Evolutionary conservation across 2,888 invertebrate genomes (phyloP), one percentile per base, ranked within the genome.

Genomic region (Nemurella pictetii): DNA sequence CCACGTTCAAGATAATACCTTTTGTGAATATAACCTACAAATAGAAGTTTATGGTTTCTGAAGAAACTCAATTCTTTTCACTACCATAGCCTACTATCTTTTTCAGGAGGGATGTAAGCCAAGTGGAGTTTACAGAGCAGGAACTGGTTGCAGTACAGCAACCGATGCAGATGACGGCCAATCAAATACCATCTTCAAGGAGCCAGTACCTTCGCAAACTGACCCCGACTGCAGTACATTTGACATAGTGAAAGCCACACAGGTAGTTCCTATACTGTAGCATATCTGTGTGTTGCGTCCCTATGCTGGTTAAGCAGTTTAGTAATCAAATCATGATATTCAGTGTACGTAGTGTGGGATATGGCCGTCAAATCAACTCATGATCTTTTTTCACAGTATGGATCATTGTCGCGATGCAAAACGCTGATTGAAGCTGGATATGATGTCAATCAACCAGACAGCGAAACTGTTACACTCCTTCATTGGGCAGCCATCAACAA

Each of bases 401-500:
- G 99, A 0, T 96, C 97, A 5, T 93, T 96, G 89, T 94, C 94
- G 89, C 92, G 95, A 90, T 94, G 95, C 89, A 93, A 96, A 87
- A 96, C 98, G 90, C 92, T 99, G 35, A 93, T 99, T 3, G 98
- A 99, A 89, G 94, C 95, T 73, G 99, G 99, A 0, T 96, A 95
- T 91, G 96, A 98, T 91, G 97, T 99, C 20, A 99, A 99, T 90
- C 95, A 96, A 89, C 95, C 97, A 80, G 99, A 99, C 90, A 93
- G 93, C 87, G 99, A 99, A 91, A 98, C 98, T 82, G 99, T 99
- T 84, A 98, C 98, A 0, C 91, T 99, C 83, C 92, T 99, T n/a
- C 99, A 99, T 90, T 99, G 99, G 99, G 99, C 99, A 72, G 96
- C 99, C 26, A 99, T 99, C 89, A 99, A 99, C 91, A 99, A 99